Evolutionary conservation across 1,140 invertebrate species (phyloP).

Genomic region (Rhagoletis pomonella): DNA sequence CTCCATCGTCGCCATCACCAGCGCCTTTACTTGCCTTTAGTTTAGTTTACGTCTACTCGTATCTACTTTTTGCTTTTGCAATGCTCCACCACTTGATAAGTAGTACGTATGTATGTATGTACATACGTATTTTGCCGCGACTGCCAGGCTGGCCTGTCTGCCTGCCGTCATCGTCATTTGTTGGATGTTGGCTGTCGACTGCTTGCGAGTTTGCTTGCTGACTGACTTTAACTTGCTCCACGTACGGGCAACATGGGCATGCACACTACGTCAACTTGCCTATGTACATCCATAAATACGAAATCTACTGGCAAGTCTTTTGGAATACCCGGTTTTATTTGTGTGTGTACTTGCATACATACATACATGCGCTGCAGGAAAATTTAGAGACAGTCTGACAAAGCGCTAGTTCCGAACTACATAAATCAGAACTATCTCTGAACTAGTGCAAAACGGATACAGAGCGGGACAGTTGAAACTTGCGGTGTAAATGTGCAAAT

Average conservation of each 20-base stretch:
- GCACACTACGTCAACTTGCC: too few species aligned
- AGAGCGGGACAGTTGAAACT: too few species aligned
- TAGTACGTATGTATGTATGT: too few species aligned
- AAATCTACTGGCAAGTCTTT: conserved; percentile 13
- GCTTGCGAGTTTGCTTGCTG: conserved; percentile 37
- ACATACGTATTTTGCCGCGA: conserved; percentile 31
- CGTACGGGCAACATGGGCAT: background rate
- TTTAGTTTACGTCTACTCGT: conserved; percentile 48
- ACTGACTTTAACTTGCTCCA: conserved; percentile 50
- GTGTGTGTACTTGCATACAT: background rate
- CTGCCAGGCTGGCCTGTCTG: conserved; percentile 4
- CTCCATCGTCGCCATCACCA: conserved; percentile 9
- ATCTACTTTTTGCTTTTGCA: conserved; percentile 16
- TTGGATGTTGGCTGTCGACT: conserved; percentile 48
- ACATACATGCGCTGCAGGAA: background rate
- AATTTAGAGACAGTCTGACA: too few species aligned
- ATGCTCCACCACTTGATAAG: background rate
- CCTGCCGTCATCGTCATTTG: conserved; percentile 37
- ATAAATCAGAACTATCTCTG: too few species aligned
- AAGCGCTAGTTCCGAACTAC: too few species aligned
- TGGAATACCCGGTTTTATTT: background rate
- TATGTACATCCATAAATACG: background rate
- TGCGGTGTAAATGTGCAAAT: too few species aligned
- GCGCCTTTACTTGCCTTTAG: conserved; percentile 12
- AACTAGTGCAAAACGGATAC: too few species aligned